phyloP scores from a whole-genome alignment of 2,113 vertebrate genomes.

The Pagrus major region DNA sequence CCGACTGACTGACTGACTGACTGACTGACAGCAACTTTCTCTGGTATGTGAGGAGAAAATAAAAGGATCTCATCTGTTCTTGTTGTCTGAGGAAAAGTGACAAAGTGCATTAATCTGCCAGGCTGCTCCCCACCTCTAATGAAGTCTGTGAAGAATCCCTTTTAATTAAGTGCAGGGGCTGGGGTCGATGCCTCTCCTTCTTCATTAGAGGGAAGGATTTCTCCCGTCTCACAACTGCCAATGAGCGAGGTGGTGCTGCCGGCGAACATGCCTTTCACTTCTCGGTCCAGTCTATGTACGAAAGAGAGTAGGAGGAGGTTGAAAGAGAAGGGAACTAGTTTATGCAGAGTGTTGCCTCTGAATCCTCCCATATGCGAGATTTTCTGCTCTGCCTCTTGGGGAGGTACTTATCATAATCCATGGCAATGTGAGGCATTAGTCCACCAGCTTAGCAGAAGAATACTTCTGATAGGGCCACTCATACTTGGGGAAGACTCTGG shows the following conservation, averaged over 20 bases:
- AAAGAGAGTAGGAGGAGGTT: slow-evolving; percentile 45
- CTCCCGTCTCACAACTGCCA: slow-evolving; percentile 67
- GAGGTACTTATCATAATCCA: slow-evolving; percentile 73
- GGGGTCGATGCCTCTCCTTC: slow-evolving; percentile 80
- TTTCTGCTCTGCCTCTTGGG: slow-evolving; percentile 62
- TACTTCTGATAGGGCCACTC: slow-evolving; percentile 51
- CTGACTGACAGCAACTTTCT: slow-evolving; percentile 39
- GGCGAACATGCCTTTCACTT: slow-evolving; percentile 64
- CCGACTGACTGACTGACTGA: neutral
- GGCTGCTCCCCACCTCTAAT: slow-evolving; percentile 80
- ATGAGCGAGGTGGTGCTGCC: slow-evolving; percentile 66
- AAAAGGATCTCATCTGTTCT: slow-evolving; percentile 69
- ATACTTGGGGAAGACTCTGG: slow-evolving; percentile 32
- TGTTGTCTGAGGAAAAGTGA: slow-evolving; percentile 76
- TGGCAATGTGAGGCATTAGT: slow-evolving; percentile 69
- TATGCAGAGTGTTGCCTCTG: slow-evolving; percentile 57
- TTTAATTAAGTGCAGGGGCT: slow-evolving; percentile 83
- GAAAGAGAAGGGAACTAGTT: slow-evolving; percentile 47
- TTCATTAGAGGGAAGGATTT: slow-evolving; percentile 79
- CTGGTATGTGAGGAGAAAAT: slow-evolving; percentile 36
- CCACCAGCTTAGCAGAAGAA: slow-evolving; percentile 63
- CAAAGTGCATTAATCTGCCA: slow-evolving; percentile 81
- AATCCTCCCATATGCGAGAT: slow-evolving; percentile 56
- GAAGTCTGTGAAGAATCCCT: slow-evolving; percentile 85
- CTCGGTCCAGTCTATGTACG: slow-evolving; percentile 62